Base-by-base conservation (phyloP, 2,888 invertebrate species). In the Venustoraphidia nigricollis region DNA sequence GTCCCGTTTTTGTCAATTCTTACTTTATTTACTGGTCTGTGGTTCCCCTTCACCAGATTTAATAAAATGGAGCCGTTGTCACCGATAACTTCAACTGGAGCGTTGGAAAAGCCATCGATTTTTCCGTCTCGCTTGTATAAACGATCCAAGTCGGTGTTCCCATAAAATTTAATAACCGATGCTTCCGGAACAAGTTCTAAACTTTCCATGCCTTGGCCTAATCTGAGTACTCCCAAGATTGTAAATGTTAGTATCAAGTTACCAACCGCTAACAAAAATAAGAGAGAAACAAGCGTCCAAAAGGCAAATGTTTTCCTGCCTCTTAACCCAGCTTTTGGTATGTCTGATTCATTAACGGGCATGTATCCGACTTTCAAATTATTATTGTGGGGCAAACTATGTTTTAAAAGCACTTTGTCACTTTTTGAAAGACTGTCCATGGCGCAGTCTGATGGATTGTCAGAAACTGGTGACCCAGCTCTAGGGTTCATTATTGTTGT, bases 131-230 rank as follows among this genome's bases (percentile, higher is more conserved):
- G 68, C 62, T 85, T 85, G 58, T 80, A 81, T n/a, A 90, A 71
- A 51, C 80, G 77, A 56, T 86, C 87, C 54, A 91, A 68, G 60
- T 88, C 84, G 0, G 84, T 76, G 41, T 75, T 69, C 0, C 90
- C 90, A 52, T 79, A 83, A 61, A 91, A 83, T 61, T 89, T 90
- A 0, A 89, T 70, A 0, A 84, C 72, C 51, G 79, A 76, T 51
- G 81, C 77, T 46, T 83, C 81, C 1, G 81, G 77, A 50, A 89
- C 75, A 43, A 90, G 73, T 65, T 92, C 91, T 66, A 92, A 74
- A 54, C 86, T 85, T 60, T 90, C 85, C 77, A 91, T 83, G 8
- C 89, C 89, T 61, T 79, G 79, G 0, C 88, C 88, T 50, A 92
- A 72, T 50, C 84, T 71, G 41, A 92, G 63, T 0, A 91, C 89